Evolutionary conservation across 1,140 invertebrate species (phyloP), one percentile per base, ranked within the genome.

Genomic region (Coelopa frigida): DNA sequence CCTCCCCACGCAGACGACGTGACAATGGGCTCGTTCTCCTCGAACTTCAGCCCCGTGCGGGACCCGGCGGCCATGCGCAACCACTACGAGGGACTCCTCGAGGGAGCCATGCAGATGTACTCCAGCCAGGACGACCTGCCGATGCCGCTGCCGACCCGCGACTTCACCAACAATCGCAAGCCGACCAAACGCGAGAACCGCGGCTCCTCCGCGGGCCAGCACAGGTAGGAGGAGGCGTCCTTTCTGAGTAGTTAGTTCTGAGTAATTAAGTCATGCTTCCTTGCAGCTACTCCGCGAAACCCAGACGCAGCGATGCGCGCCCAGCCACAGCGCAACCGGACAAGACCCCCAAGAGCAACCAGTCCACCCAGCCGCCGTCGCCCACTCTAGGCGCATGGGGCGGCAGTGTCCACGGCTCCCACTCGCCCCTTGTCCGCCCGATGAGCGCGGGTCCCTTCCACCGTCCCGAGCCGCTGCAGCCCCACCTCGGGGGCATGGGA

Each of bases 401-500:
- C 14, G 57, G 59, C 12, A 66, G 63, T 29, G 41, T 56, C 31
- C 45, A 66, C 15, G 58, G 58, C 21, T 63, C 65, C 10, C 59
- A 68, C 21, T 64, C 63, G 8, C 57, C 66, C 14, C 39, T 67
- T 14, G 58, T 54, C 23, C 54, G 67, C 22, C 79, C 79, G 0
- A 50, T 80, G 31, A 79, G 77, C 52, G 79, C 79, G 0, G 79
- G 78, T 2, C 77, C 78, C 8, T 76, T 79, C 52, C 78, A 80
- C 27, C 65, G 73, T 20, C 73, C 75, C 3, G 71, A 70, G 48
- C 61, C 51, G 12, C 22, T 49, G 22, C 43, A 50, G 5, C 23
- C 23, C 43, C 8, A 23, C 22, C 35, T 37, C 33, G 33, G 21
- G 14, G 17, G 11, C 44, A n/a, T 18, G 22, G 33, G 5, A 37